Evolutionary conservation across 2,113 vertebrate species (phyloP), one percentile per base, ranked within the genome.

Genomic region (Zeus faber): DNA sequence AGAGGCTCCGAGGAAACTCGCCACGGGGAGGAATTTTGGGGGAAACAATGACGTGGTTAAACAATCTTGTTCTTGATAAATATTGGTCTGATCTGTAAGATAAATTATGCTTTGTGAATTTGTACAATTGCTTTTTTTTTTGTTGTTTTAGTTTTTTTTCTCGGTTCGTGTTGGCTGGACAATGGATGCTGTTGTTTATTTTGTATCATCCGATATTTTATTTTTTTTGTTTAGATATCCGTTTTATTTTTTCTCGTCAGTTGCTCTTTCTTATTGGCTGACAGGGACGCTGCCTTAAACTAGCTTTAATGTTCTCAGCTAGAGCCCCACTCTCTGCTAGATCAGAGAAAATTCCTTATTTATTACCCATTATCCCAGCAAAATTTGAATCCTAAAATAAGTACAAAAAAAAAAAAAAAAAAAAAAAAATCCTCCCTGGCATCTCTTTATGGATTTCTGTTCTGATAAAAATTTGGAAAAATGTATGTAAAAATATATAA

Each of bases 231-330:
- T 47, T 57, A 50, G 61, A 57, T 31, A 53, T 49, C 48, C 20
- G n/a, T 54, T 65, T 70, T 50, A 77, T 89, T 82, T 82, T 87
- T 86, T 91, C 86, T 90, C 81, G 88, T 92, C 90, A 91, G 90
- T 93, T 92, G 85, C 90, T 92, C 87, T 91, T 92, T 92, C 89
- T 90, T 90, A 73, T 93, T 89, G 90, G 89, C 90, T 93, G 91
- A 91, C 85, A 91, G 87, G 92, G 88, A 93, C 85, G 89, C 93
- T 95, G 92, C 91, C 94, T 93, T 91, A 93, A 90, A 91, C 91
- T 85, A 87, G 86, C 87, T 90, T 89, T 83, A 87, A 80, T 79
- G 82, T 85, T 82, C 74, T 79, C 76, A 75, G 82, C 83, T 80
- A 79, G 76, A 77, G 72, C 77, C 74, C 81, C 67, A 51, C 65